Conservation (phyloP, 1,140 invertebrate genomes). For the Choristoneura fumiferana region DNA sequence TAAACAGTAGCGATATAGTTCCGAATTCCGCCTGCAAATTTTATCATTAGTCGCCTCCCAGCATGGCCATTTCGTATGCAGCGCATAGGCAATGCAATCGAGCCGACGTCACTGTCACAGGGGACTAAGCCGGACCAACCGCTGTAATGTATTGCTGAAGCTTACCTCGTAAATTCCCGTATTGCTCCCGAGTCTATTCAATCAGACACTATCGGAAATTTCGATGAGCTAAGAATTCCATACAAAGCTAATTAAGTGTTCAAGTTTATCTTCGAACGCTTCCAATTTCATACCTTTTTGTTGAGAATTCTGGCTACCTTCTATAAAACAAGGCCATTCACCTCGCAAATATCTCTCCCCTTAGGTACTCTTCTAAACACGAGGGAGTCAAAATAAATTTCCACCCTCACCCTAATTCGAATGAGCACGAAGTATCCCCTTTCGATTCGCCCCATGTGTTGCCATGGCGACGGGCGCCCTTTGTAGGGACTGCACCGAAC, state of each 20-base stretch:
- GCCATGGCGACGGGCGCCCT: constrained; percentile 56
- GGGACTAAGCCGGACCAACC: constrained; percentile 28
- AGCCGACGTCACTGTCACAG: constrained; percentile 32
- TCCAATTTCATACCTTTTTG: constrained; percentile 25
- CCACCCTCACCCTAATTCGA: constrained; percentile 72
- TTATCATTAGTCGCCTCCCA: constrained; percentile 35
- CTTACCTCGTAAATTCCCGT: constrained; percentile 42
- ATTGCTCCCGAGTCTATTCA: constrained; percentile 25
- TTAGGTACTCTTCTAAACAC: constrained; percentile 49
- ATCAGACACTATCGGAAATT: constrained; percentile 36
- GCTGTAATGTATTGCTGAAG: constrained; percentile 44
- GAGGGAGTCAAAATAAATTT: constrained; percentile 64
- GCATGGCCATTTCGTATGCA: constrained; percentile 37
- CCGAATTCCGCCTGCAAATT: constrained; percentile 22
- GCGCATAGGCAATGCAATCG: constrained; percentile 42
- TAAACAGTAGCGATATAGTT: constrained; percentile 4
- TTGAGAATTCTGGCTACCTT: constrained; percentile 34
- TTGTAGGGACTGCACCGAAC: constrained; percentile 48
- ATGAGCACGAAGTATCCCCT: constrained; percentile 55
- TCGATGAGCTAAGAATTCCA: constrained; percentile 26
- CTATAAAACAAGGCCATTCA: constrained; percentile 62
- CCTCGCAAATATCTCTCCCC: constrained; percentile 69
- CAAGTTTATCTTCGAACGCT: not conserved
- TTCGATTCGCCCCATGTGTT: constrained; percentile 55
- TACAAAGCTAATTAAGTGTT: constrained; percentile 20